Conservation (phyloP, 1,140 invertebrate genomes). For the Apocrypta bakeri region DNA sequence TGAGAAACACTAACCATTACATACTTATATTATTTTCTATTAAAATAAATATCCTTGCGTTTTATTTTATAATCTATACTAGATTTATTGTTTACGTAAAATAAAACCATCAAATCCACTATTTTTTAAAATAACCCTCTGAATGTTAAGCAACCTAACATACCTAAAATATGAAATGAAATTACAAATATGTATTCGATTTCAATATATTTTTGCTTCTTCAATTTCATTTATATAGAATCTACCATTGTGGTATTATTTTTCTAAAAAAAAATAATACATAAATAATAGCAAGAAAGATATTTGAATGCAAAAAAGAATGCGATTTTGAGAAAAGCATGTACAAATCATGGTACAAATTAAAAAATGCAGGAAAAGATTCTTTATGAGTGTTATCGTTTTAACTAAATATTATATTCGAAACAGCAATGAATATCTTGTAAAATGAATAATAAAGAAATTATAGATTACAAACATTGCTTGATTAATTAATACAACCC, state of each 20-base stretch:
- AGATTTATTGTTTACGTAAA: neutral
- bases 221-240: neutral
- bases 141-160: neutral
- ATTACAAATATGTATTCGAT: too few species aligned
- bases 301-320: neutral
- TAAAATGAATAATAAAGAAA: neutral
- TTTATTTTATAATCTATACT: conserved; percentile 30
- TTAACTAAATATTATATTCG: neutral
- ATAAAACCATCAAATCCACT: neutral
- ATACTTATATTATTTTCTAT: conserved; percentile 24
- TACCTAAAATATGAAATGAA: neutral
- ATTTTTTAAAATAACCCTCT: neutral
- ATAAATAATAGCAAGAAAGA: neutral
- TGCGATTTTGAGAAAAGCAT: neutral
- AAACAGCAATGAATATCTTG: neutral
- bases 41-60: neutral
- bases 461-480: neutral
- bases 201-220: neutral
- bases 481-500: neutral
- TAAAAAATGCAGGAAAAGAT: neutral
- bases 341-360: neutral
- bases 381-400: neutral
- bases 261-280: neutral
- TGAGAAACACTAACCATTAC: conserved; percentile 1
- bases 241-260: neutral